Evolutionary conservation across 2,888 invertebrate species (phyloP), one percentile per base, ranked within the genome.

Genomic region (Cristatella mucedo): DNA sequence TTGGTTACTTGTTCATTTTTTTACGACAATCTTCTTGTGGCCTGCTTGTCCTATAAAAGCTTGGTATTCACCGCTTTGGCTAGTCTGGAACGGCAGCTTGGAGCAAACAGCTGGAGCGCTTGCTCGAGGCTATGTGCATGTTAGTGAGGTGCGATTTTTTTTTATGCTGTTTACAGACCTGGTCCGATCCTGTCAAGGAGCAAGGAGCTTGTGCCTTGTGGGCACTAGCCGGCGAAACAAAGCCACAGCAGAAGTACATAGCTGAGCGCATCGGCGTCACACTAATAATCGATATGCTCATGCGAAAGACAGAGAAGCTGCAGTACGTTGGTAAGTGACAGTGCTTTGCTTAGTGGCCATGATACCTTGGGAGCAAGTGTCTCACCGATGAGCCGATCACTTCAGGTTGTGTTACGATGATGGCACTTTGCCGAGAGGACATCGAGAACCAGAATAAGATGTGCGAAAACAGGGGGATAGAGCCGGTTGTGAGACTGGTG

Each of bases 151-250:
- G n/a, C n/a, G n/a, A n/a, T n/a, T n/a, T n/a, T n/a, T n/a, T n/a
- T n/a, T n/a, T n/a, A n/a, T 33, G 33, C 20, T 33, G 20, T 9
- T 19, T 37, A n/a, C 33, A 53, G 50, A 41, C 47, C 20, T 54
- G 56, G 49, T 49, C 54, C 4, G 41, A 53, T 6, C 58, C 60
- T 43, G 61, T 63, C 21, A 49, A 60, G 32, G 64, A 66, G 42
- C 65, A 65, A 45, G 63, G 59, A 2, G 63, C 63, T 2, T 57
- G 61, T 46, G 53, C 64, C 2, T 44, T 66, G 38, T 66, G 66
- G 66, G 53, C 64, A 0, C 45, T 66, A 41, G 63, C 63, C 11
- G 66, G 65, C 3, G 49, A 54, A 41, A 62, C 58, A 2, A 56
- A 58, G 31, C 53, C 55, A 0, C 64, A 64, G 43, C 59, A 64